These are phyloP conservation scores for Metacarcinus magister DNA, from an alignment of 2,888 invertebrate species.

Conservation along the genomic window DNA sequence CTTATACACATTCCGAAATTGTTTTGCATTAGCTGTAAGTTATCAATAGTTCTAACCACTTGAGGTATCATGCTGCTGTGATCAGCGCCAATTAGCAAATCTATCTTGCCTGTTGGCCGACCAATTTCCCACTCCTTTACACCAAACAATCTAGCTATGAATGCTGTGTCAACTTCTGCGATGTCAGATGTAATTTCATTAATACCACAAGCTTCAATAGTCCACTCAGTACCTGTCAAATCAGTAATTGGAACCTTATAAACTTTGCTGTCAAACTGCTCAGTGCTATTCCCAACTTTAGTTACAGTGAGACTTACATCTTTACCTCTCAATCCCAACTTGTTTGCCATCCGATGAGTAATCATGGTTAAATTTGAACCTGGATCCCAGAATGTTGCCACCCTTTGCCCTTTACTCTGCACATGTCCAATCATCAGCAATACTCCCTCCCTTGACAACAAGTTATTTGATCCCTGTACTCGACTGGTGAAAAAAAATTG, in stretches of 20 bases:
- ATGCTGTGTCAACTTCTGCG: background rate
- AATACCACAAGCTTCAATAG: background rate
- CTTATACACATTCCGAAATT: background rate
- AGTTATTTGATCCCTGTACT: too few relatives aligned
- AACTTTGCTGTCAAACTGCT: background rate
- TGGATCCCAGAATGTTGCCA: too few relatives aligned
- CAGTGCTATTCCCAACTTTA: background rate
- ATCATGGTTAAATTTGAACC: conserved; percentile 35
- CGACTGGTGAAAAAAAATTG: too few relatives aligned
- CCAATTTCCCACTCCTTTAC: background rate
- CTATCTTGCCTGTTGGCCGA: background rate
- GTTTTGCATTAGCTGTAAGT: too few relatives aligned
- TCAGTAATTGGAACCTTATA: background rate
- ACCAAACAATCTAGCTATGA: background rate
- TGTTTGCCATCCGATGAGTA: conserved; percentile 41
- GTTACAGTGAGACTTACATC: background rate
- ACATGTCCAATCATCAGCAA: too few relatives aligned
- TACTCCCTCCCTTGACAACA: too few relatives aligned
- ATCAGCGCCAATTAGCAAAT: background rate
- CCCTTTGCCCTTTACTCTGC: too few relatives aligned
- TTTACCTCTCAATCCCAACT: conserved; percentile 18
- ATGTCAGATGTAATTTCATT: background rate
- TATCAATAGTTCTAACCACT: too few relatives aligned
- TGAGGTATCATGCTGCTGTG: too few relatives aligned
- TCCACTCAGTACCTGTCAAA: background rate